phyloP scores from a whole-genome alignment of 2,113 vertebrate genomes.

The Pseudopipra pipra region DNA sequence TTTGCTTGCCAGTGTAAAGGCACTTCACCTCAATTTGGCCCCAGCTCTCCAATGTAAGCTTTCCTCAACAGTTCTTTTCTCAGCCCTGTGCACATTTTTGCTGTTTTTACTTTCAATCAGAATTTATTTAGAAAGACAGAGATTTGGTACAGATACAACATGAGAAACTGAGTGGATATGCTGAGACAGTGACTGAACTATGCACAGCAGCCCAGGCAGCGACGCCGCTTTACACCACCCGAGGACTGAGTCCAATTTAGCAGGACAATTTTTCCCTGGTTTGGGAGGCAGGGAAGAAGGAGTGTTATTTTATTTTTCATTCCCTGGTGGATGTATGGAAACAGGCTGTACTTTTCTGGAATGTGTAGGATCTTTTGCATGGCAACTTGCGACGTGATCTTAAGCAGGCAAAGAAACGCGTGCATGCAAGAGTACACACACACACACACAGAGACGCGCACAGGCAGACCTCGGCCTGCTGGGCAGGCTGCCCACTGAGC shows the following conservation, averaged over 20 bases:
- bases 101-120: background rate
- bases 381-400: background rate
- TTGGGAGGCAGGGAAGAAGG: background rate
- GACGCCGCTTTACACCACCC: accelerated
- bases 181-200: background rate
- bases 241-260: background rate
- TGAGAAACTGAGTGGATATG: background rate
- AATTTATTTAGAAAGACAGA: background rate
- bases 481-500: slow-evolving; percentile 26
- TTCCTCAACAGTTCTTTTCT: background rate
- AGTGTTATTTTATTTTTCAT: background rate
- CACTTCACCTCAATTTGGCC: background rate
- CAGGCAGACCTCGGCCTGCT: background rate
- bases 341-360: slow-evolving; percentile 23
- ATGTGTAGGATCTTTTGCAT: background rate
- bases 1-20: background rate
- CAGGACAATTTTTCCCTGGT: background rate
- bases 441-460: too few relatives aligned
- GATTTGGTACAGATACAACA: background rate
- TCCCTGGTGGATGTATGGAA: background rate
- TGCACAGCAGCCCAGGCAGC: background rate
- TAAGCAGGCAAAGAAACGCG: background rate
- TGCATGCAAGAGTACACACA: background rate
- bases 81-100: background rate
- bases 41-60: background rate